Conservation (phyloP, 2,888 invertebrate genomes). For the Frankliniella fusca region DNA sequence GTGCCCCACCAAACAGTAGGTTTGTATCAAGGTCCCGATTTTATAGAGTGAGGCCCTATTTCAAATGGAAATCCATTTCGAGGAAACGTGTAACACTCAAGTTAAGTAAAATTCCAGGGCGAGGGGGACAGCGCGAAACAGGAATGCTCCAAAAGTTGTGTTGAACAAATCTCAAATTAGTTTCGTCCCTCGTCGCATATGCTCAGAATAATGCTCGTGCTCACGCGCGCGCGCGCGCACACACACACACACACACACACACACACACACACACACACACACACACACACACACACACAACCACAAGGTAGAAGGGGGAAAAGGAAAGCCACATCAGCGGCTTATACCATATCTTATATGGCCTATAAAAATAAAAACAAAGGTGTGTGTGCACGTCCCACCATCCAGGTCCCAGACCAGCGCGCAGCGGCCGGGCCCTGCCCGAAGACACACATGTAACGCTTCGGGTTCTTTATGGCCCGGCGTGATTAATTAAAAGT, state of each 20-base stretch:
- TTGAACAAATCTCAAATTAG: too few relatives aligned
- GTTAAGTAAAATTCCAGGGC: too few relatives aligned
- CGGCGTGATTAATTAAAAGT: conserved; percentile 8
- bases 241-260: not conserved
- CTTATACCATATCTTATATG: conserved; percentile 23
- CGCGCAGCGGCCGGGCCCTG: not conserved
- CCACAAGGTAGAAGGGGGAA: not conserved
- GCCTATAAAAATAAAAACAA: conserved; percentile 25
- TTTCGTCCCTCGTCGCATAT: too few relatives aligned
- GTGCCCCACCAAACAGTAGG: too few relatives aligned
- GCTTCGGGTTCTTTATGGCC: conserved; percentile 22
- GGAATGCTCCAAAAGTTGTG: too few relatives aligned
- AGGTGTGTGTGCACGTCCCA: not conserved
- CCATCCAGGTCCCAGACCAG: not conserved
- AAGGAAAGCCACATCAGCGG: conserved; percentile 10
- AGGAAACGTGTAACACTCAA: too few relatives aligned
- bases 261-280: not conserved
- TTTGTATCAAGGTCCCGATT: too few relatives aligned
- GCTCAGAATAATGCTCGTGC: too few relatives aligned
- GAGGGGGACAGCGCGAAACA: too few relatives aligned
- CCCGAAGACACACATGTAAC: not conserved
- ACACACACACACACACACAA: not conserved
- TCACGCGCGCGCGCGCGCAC: not conserved
- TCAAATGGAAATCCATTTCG: too few relatives aligned
- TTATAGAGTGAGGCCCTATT: too few relatives aligned